Evolutionary conservation across 2,797 vertebrate species (phyloP), one percentile per base, ranked within the genome.

Genomic region (Chelonia mydas): DNA sequence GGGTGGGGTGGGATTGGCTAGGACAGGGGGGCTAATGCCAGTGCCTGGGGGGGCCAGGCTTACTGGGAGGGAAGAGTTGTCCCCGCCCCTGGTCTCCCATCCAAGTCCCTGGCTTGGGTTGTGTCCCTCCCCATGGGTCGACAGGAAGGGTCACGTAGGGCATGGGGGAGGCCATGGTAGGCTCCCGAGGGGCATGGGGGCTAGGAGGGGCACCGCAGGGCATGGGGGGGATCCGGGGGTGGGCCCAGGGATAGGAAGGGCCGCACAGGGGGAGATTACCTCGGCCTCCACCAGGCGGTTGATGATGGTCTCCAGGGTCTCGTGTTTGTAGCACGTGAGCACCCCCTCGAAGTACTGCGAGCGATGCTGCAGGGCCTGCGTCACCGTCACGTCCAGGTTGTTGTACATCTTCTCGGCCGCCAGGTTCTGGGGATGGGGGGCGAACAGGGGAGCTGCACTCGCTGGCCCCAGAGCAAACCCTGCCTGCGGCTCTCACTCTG

Each of bases 351-450:
- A 99, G 98, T 99, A 99, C 97, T 99, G 99, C 3, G 99, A 99
- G 92, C 99, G 99, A 95, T 99, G 99, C 97, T 99, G 98, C 89
- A 99, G 97, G 6, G 99, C 99, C 98, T 99, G 99, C 8, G 99
- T 99, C 97, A 99, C 99, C 0, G 99, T 99, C 94, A 99, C 97
- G 2, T 99, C 99, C 98, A 99, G 98, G 98, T 99, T 99, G 98
- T 99, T 99, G 97, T 99, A 99, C 0, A 99, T 99, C 97, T 99
- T 99, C 97, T 99, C 99, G 9, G 99, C 99, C 7, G 99, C 99
- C 96, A 99, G 97, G 94, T 99, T 99, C 99, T 99, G 96, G 61
- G 86, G 83, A 65, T 76, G 54, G 16, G 83, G 61, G 85, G 77
- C 13, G 78, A 84, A 88, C 65, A 83, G 81, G 37, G 13, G 80